Percentiles rank a stretch among this genome's conserved stretches.
Conservation (phyloP, 2,888 invertebrate species). For the Sarcophaga rosellei region DNA sequence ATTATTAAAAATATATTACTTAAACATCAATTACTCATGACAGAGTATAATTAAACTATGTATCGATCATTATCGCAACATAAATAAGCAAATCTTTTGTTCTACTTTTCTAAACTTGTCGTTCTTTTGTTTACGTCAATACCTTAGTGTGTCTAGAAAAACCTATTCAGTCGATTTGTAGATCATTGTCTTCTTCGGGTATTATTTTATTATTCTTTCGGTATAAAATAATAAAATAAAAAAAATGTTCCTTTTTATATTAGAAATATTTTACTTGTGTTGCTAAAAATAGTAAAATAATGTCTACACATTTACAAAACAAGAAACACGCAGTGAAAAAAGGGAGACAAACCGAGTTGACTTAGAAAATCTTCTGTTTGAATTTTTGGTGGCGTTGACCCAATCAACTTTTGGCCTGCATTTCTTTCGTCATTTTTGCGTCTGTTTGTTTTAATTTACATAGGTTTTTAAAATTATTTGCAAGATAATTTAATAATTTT, state of each 20-base stretch:
- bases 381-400: slow-evolving; percentile 62
- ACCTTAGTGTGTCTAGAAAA: slow-evolving; percentile 3
- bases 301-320: slow-evolving; percentile 20
- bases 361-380: neutral
- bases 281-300: slow-evolving; percentile 53
- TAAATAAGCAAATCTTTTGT: neutral
- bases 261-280: slow-evolving; percentile 18
- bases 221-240: neutral
- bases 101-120: slow-evolving; percentile 37
- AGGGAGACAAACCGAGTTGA: slow-evolving; percentile 2
- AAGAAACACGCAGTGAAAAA: slow-evolving; percentile 23
- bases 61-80: neutral
- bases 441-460: slow-evolving; percentile 2
- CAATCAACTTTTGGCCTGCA: slow-evolving; percentile 70
- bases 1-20: too few relatives aligned
- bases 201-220: slow-evolving; percentile 28
- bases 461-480: neutral
- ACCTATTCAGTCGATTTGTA: slow-evolving; percentile 53
- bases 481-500: neutral
- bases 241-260: neutral
- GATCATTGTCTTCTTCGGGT: slow-evolving; percentile 48
- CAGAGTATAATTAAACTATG: too few relatives aligned
- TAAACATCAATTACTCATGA: too few relatives aligned
- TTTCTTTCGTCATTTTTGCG: slow-evolving; percentile 42
- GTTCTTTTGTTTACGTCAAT: slow-evolving; percentile 3